Conservation (phyloP, 2,888 invertebrate species). For the Agriopis marginaria region DNA sequence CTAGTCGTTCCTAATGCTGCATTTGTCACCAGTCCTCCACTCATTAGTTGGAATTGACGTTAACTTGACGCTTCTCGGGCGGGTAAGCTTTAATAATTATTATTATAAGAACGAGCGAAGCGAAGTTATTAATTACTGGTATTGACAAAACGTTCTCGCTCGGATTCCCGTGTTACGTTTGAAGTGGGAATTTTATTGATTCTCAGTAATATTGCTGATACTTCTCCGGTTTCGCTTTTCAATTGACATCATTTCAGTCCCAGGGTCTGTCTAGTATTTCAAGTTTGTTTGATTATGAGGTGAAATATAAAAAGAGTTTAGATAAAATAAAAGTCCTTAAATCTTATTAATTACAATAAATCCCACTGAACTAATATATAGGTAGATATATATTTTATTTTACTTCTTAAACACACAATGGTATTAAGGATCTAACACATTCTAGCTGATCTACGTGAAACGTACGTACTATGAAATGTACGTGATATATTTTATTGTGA, state of each 20-base stretch:
- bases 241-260: conserved; percentile 16
- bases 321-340: background rate
- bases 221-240: conserved; percentile 45
- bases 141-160: conserved; percentile 75
- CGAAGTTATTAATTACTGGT: conserved; percentile 78
- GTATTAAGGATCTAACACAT: conserved; percentile 26
- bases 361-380: background rate
- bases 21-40: conserved; percentile 80
- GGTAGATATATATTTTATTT: background rate
- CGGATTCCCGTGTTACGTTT: conserved; percentile 57
- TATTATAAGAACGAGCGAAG: conserved; percentile 75
- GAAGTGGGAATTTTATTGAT: conserved; percentile 64
- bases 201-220: conserved; percentile 49
- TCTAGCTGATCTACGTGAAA: conserved; percentile 25
- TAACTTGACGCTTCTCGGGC: conserved; percentile 79
- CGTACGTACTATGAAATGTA: no score
- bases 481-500: conserved; percentile 38
- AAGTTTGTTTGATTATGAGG: background rate
- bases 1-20: conserved; percentile 67
- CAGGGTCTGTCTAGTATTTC: background rate
- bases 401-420: background rate
- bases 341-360: background rate
- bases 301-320: background rate
- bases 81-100: conserved; percentile 82
- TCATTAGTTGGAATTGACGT: conserved; percentile 83